Conservation (phyloP, 2,888 invertebrate genomes). For the Tolmerus cingulatus region DNA sequence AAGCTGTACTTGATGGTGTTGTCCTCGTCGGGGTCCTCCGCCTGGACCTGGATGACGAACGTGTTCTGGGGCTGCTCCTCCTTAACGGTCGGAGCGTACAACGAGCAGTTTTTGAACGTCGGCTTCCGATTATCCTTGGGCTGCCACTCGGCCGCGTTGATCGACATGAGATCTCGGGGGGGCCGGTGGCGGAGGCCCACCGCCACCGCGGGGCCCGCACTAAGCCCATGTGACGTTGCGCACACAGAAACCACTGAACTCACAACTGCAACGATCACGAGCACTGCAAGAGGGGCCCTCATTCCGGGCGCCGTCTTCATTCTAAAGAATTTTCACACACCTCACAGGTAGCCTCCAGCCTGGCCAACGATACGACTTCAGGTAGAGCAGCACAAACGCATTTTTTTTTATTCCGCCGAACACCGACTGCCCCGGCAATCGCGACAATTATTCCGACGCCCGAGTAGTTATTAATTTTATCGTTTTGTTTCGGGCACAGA, state of each 20-base stretch:
- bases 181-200: neutral
- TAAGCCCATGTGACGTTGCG: conserved; percentile 12
- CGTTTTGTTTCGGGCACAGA: neutral
- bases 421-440: neutral
- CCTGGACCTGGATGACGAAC: conserved; percentile 70
- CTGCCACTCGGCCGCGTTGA: conserved; percentile 49
- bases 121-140: conserved; percentile 82
- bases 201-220: neutral
- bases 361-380: conserved; percentile 16
- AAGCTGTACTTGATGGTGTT: conserved; percentile 86
- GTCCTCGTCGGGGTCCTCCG: conserved; percentile 71
- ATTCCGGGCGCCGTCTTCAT: conserved; percentile 6
- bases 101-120: conserved; percentile 82
- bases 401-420: neutral
- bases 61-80: conserved; percentile 80
- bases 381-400: neutral
- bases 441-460: neutral
- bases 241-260: neutral
- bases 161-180: neutral
- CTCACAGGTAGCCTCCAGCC: neutral
- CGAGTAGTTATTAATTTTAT: neutral
- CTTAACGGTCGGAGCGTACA: conserved; percentile 80
- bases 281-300: neutral
- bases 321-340: neutral
- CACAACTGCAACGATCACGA: neutral